Base-by-base conservation (phyloP, 1,140 invertebrate species). In the Philopotamus ludificatus region DNA sequence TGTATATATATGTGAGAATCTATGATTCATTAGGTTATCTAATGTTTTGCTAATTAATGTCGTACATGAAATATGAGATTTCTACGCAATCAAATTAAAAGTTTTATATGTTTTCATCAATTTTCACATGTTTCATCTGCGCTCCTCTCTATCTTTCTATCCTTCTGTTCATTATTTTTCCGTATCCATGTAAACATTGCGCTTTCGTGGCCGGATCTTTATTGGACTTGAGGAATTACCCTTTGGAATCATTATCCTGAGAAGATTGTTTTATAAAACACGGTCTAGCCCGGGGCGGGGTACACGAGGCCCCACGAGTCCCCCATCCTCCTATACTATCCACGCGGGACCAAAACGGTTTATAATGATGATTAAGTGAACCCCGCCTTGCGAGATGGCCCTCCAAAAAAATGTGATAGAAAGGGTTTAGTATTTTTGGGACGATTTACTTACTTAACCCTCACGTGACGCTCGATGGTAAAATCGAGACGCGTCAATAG, bases 351-450 rank as follows among this genome's bases (percentile, higher is more conserved):
- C 28, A 66, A 60, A 66, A 59, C 55, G 64, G 64, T 66, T 66
- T 66, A 66, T 66, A 66, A 66, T 66, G 55, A 66, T 66, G 64
- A 66, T 66, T 59, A 60, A 59, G 47, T 45, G 34, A 41, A 16
- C 15, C 44, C 59, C 42, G 44, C 44, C 59, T 50, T 42, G 10
- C 15, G 21, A 55, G 62, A 50, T 26, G 21, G 49, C 63, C 23
- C 16, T 45, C 41, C 23, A 51, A 18, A 66, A 66, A 60, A 51
- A 53, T 65, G 39, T 41, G 57, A 42, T 39, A 41, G 55, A 65
- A 65, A 51, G 63, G 55, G 45, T 65, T 65, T 44, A 45, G 39
- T 21, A 15, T 42, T 47, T 60, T 22, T n/a, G n/a, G 42, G 42
- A 39, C 28, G 57, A 60, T 60, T 60, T 60, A 60, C 54, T 42